Evolutionary conservation across 2,113 vertebrate species (phyloP).

Genomic region (Gorsachius goisagi): DNA sequence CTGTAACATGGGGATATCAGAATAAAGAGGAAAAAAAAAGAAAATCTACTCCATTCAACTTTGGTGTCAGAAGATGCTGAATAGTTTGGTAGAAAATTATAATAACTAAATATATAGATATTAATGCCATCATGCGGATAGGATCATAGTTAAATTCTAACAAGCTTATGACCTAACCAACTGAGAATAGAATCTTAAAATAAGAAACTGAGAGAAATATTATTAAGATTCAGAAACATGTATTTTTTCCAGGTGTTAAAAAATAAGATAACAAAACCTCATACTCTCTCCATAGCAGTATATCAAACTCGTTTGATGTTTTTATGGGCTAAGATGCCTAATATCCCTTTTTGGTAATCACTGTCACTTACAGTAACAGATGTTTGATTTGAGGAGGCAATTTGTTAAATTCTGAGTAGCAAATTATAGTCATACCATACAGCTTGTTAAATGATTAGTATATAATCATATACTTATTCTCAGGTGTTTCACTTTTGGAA

Average conservation of each 20-base stretch:
- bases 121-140: background rate
- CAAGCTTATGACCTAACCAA: background rate
- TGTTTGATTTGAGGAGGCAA: conserved; percentile 13
- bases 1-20: background rate
- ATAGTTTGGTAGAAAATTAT: background rate
- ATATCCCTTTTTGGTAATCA: background rate
- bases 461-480: conserved; percentile 30
- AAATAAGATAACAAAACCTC: background rate
- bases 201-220: background rate
- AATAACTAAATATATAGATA: background rate
- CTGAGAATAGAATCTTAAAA: background rate
- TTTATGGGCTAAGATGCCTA: background rate
- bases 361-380: conserved; percentile 14
- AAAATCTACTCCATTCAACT: background rate
- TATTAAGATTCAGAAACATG: background rate
- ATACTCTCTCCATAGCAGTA: background rate
- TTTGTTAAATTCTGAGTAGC: conserved; percentile 10
- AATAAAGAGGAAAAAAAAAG: background rate
- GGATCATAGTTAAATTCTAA: background rate
- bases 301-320: background rate
- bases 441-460: conserved; percentile 21
- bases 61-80: background rate
- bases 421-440: background rate
- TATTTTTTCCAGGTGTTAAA: background rate
- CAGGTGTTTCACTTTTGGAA: conserved; percentile 6